Base-by-base conservation (phyloP, 1,140 invertebrate genomes). In the Zophobas atratus region DNA sequence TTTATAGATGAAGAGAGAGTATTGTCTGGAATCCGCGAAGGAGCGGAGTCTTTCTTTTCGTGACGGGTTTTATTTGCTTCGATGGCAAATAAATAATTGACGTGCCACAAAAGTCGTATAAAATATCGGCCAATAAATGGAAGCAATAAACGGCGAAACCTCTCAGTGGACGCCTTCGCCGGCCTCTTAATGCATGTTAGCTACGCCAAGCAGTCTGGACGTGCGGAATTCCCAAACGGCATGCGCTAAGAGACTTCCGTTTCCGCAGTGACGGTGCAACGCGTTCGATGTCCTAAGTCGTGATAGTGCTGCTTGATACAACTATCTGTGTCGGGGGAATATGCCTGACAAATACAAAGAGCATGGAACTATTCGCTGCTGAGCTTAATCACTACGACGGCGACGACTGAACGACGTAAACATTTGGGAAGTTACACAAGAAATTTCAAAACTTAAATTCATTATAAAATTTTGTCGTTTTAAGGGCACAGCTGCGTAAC, bases 261-360 rank as follows among this genome's bases (percentile, higher is more conserved):
- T 76, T 70, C 75, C 75, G 75, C 75, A 76, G 60, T 76, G 75
- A 53, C 75, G 75, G 75, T 76, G 75, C 75, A 76, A 76, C 48
- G 75, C 75, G 75, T 53, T 76, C 75, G 51, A 76, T 76, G 75
- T 76, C 67, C 46, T 43, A 76, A 76, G 48, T 76, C 39, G 51
- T 55, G 39, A 73, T 72, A 57, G 72, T 75, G 34, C 4, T 53
- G 33, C 33, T 41, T 6, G 53, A 73, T 78, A 67, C 49, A 74
- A 71, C 71, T 78, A 78, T 74, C 60, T 53, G 46, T 34, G 60
- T 36, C 36, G 39, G 34, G 77, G 71, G 77, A 78, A 67, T 78
- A 78, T 74, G 46, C 43, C 48, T 71, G 76, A 77, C 76, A 77
- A 77, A 75, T 75, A 57, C 53, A 56, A 57, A 77, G 75, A 53